Conservation (phyloP, 2,113 vertebrate species). For the Phrynosoma blainvillii region DNA sequence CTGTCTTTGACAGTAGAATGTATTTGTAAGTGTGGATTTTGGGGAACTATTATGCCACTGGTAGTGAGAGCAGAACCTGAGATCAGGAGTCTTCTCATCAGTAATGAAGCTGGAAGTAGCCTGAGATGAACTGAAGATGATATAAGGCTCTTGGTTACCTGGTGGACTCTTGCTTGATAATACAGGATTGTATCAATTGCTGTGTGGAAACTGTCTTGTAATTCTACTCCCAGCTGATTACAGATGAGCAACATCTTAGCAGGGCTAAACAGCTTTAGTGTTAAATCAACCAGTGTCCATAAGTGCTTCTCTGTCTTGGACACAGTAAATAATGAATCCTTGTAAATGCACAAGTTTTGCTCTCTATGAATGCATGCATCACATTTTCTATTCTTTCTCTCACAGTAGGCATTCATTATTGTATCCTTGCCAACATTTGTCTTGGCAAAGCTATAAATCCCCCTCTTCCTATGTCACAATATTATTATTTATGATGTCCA, state of each 20-base stretch:
- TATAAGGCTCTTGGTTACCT: no score
- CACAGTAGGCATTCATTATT: not conserved
- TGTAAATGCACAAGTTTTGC: not conserved
- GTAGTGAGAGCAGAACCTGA: not conserved
- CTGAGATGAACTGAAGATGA: not conserved
- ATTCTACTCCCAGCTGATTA: no score
- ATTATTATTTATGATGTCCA: not conserved
- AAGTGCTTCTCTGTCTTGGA: no score
- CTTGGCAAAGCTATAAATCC: not conserved
- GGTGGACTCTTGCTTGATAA: no score
- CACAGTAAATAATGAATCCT: not conserved
- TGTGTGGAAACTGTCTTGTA: no score
- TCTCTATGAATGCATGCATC: not conserved
- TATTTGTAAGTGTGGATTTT: not conserved
- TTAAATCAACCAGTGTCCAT: not conserved
- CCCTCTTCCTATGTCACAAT: not conserved
- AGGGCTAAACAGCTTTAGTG: no score
- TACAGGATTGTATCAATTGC: no score
- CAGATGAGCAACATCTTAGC: no score
- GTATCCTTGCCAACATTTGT: slow-evolving; percentile 19
- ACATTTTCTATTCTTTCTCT: not conserved
- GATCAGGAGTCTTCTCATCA: not conserved
- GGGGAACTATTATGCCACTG: not conserved
- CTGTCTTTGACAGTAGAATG: not conserved
- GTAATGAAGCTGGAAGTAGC: not conserved